Base-by-base conservation (phyloP, 2,888 invertebrate species). In the Blera fallax region DNA sequence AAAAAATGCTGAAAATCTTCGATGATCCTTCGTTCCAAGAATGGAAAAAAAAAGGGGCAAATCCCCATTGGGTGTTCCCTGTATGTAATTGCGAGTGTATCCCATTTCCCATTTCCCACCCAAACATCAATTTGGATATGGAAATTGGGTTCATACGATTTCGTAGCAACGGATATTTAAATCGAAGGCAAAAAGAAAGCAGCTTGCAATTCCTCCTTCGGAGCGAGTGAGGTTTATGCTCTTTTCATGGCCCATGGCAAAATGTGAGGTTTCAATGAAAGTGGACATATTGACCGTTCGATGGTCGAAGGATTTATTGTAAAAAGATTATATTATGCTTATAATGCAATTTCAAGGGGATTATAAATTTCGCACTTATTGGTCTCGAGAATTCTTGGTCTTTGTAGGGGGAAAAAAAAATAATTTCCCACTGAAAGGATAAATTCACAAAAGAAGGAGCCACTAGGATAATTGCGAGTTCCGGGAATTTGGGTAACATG, bases 111-210 rank as follows among this genome's bases (percentile, higher is more conserved):
- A 29, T 48, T 18, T 62, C 8, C 29, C 37, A 52, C 37, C 58
- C n/a, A 37, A 73, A 52, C 73, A 29, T 37, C 60, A 62, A 73
- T 62, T 73, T 73, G 37, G 43, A 62, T 73, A 73, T 73, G 73
- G 50, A 73, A 73, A 73, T 73, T 73, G 62, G 62, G 50, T 43
- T 73, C 21, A 52, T 62, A 52, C 50, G 50, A 62, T 27, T 60
- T 60, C 50, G 10, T 16, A 58, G 54, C 18, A 29, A 34, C 37
- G 34, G 48, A 65, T 52, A 67, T 65, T 65, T 65, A 65, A 65
- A 65, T 50, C 21, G 14, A 34, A 65, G 32, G 18, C 18, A 21
- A 37, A 16, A 21, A 58, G 21, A 29, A 10, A 50, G 24, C 34
- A 14, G 8, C 50, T 7, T 24, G 48, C 24, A 37, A 37, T 67